Percentiles rank a stretch among this genome's conserved stretches.
phyloP scores from a whole-genome alignment of 2,113 vertebrate genomes.

The Seriola rivoliana region DNA sequence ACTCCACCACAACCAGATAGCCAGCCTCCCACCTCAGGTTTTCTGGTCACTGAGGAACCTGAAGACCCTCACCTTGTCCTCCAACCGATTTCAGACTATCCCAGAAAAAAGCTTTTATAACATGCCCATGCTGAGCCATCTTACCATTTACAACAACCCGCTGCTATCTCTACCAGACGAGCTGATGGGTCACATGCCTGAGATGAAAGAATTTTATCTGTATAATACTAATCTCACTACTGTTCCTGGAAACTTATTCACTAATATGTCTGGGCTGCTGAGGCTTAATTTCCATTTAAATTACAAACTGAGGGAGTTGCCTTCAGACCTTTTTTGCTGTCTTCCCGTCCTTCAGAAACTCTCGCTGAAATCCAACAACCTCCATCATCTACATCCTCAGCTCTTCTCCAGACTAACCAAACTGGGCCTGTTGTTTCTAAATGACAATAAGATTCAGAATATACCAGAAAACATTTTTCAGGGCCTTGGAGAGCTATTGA shows the following conservation, averaged over 20 bases:
- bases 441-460: conserved; percentile 77
- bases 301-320: conserved; percentile 81
- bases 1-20: conserved; percentile 85
- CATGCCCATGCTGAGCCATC: conserved; percentile 79
- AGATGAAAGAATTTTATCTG: conserved; percentile 86
- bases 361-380: conserved; percentile 83
- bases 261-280: conserved; percentile 88
- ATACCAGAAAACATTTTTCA: conserved; percentile 84
- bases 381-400: conserved; percentile 82
- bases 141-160: conserved; percentile 89
- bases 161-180: conserved; percentile 85
- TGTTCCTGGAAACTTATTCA: conserved; percentile 88
- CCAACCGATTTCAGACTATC: conserved; percentile 84
- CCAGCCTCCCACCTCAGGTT: conserved; percentile 78
- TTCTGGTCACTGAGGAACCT: conserved; percentile 86
- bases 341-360: conserved; percentile 84
- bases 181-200: conserved; percentile 89
- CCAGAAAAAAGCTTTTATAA: conserved; percentile 87
- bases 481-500: conserved; percentile 75
- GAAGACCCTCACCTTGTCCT: conserved; percentile 80
- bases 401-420: conserved; percentile 83
- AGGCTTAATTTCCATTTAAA: conserved; percentile 85
- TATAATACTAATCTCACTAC: conserved; percentile 86
- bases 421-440: conserved; percentile 81
- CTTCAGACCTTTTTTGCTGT: conserved; percentile 85